Base-by-base conservation (phyloP, 2,113 vertebrate genomes). In the Melospiza melodia region DNA sequence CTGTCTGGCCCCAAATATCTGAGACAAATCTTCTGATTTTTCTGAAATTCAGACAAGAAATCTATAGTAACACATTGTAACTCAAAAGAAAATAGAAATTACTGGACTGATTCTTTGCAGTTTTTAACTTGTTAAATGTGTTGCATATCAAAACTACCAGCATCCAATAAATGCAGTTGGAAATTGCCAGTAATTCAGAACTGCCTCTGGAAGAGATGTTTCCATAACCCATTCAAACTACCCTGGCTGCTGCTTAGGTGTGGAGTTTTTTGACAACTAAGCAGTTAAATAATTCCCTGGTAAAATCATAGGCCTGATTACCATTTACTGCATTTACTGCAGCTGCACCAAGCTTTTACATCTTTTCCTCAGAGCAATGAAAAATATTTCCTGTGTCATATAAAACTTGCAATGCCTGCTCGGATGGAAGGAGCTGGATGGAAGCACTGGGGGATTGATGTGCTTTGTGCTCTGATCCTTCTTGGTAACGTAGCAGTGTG, bases 351-450 rank as follows among this genome's bases (percentile, higher is more conserved):
- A 41, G 22, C 41, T 77, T 75, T 89, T 51, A 11, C 15, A 67
- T 77, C 11, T 65, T 55, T 84, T 65, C 14, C 7, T 76, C 51
- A 43, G 43, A 52, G 25, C 35, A 46, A 11, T 54, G 41, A 61
- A 52, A 55, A 44, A 6, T 0, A 0, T 83, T 2, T 10, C 33
- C 25, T 20, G 9, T 35, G 41, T 25, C 0, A 0, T 46, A 13
- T 24, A 37, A 65, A 74, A 23, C 43, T 25, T 25, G 24, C 23
- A 41, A 39, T n/a, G 19, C 31, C 15, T 0, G 0, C 48, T 59
- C 33, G 27, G 18, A 6, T 35, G 35, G 59, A 18, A n/a, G 0
- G 28, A 57, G 35, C 54, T 62, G 85, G 71, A 25, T 51, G 30
- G 69, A 44, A 46, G 82, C 37, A 41, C 9, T 0, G 6, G 30